phyloP scores from a whole-genome alignment of 92 coral and sea anemone genomes.

The Paragorgia papillata region DNA sequence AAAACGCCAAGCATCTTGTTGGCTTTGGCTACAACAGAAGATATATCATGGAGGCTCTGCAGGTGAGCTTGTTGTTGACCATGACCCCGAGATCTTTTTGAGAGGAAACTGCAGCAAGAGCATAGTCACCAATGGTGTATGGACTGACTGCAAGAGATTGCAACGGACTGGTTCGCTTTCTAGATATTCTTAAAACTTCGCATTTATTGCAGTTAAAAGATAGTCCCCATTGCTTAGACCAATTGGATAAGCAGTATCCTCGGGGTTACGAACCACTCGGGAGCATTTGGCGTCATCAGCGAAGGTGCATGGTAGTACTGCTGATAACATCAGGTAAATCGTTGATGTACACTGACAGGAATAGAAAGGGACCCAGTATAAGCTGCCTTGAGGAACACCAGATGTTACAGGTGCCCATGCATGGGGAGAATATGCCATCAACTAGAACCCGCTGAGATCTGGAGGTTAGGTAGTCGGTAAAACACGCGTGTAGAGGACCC shows the following conservation, averaged over 20 bases:
- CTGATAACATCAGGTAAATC: too few species aligned
- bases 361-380: too few species aligned
- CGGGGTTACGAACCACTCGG: too few species aligned
- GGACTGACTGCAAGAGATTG: conserved; percentile 42
- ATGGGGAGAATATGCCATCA: too few species aligned
- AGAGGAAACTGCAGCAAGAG: conserved; percentile 42
- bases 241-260: conserved; percentile 29
- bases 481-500: too few species aligned
- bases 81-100: conserved; percentile 53
- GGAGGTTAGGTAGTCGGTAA: too few species aligned
- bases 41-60: conserved; percentile 34
- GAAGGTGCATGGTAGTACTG: too few species aligned
- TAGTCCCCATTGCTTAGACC: conserved; percentile 30
- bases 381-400: too few species aligned
- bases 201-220: conserved; percentile 44
- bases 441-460: too few species aligned
- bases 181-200: conserved; percentile 30
- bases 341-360: too few species aligned
- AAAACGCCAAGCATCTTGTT: conserved; percentile 45
- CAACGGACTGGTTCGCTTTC: conserved; percentile 40
- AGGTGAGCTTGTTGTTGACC: conserved; percentile 48
- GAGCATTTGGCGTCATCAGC: too few species aligned
- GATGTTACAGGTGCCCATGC: too few species aligned
- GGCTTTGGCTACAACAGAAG: conserved; percentile 50
- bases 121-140: conserved; percentile 28